A percentile compares a stretch with the other conserved stretches of the same genome.
Evolutionary conservation across 2,888 invertebrate species (phyloP).

Genomic region (Cephus pygmeus): DNA sequence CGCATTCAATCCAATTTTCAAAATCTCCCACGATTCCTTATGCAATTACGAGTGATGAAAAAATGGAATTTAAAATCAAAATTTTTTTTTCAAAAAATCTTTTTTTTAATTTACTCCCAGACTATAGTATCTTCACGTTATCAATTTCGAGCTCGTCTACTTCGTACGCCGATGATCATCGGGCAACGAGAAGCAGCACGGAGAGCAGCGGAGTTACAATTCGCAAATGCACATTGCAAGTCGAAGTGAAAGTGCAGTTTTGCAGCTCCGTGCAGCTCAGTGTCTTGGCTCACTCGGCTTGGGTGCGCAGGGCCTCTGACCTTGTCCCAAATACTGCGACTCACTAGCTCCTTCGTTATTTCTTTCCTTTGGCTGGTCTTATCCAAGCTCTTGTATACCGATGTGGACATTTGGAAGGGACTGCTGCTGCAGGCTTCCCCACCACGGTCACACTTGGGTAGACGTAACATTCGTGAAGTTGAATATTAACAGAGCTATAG

Average conservation of each 20-base stretch:
- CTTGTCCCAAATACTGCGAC: conserved; percentile 65
- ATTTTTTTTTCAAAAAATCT: neutral
- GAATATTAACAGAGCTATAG: neutral
- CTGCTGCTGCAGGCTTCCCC: neutral
- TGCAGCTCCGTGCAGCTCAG: conserved; percentile 36
- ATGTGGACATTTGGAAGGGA: neutral
- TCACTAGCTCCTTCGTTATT: conserved; percentile 45
- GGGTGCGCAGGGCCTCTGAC: conserved; percentile 63
- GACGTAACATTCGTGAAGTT: neutral
- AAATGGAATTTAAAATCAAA: neutral
- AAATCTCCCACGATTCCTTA: neutral
- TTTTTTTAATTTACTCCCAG: neutral
- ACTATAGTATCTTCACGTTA: neutral
- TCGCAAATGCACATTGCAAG: conserved; percentile 23
- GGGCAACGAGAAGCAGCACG: neutral
- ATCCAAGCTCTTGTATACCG: neutral
- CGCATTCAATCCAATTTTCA: neutral
- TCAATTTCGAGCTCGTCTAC: neutral
- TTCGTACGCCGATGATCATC: neutral
- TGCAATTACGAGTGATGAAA: neutral
- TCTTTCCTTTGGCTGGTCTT: neutral
- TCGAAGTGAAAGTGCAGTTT: conserved; percentile 62
- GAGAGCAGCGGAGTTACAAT: neutral
- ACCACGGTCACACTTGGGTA: neutral
- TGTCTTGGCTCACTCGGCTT: conserved; percentile 44